These are phyloP conservation scores for Lepidonotus clava DNA, from an alignment of 2,888 invertebrate species.

Conservation along the genomic window DNA sequence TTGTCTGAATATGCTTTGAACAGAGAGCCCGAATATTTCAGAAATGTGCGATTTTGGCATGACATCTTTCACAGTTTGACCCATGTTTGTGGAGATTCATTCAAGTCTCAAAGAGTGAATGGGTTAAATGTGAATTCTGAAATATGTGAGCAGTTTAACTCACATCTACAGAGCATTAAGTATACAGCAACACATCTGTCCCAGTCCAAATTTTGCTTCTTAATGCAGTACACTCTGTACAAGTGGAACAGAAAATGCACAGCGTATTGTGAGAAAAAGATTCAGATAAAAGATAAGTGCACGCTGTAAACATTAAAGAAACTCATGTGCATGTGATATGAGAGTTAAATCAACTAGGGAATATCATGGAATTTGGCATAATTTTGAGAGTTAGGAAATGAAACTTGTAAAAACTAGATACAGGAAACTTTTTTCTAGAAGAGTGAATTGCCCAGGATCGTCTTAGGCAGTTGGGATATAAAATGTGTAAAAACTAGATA, in stretches of 20 bases:
- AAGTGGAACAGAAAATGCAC: not conserved
- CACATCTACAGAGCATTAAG: not conserved
- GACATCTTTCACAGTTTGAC: not conserved
- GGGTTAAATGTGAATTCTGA: not conserved
- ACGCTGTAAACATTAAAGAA: too few species aligned
- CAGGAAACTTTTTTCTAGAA: too few species aligned
- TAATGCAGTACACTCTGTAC: not conserved
- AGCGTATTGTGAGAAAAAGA: not conserved
- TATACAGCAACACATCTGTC: not conserved
- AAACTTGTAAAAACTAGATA: too few species aligned
- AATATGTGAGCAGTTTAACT: not conserved
- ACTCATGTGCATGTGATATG: too few species aligned
- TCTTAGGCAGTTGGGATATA: too few species aligned
- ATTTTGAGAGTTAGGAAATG: too few species aligned
- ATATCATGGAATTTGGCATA: too few species aligned
- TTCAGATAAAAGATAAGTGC: not conserved
- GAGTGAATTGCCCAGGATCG: too few species aligned
- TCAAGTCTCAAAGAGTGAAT: not conserved
- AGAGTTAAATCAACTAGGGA: too few species aligned
- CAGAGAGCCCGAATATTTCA: not conserved
- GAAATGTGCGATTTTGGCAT: not conserved
- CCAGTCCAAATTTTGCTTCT: not conserved
- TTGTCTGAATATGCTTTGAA: not conserved
- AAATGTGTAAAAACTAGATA: too few species aligned
- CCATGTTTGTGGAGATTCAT: not conserved